These are phyloP conservation scores for Synergus japonicus DNA, from an alignment of 2,888 invertebrate genomes.

Conservation along the genomic window DNA sequence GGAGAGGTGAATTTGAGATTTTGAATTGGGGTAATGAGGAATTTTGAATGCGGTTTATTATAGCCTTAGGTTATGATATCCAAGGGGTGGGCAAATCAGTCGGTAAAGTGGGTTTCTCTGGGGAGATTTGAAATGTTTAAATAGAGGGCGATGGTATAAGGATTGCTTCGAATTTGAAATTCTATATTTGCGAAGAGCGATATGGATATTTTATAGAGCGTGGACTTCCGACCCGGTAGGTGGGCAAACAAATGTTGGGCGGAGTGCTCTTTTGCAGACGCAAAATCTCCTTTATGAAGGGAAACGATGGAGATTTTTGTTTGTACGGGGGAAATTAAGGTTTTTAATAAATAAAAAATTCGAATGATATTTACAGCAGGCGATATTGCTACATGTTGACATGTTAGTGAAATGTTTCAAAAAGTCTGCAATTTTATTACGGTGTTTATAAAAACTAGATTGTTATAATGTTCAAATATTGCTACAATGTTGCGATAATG, in stretches of 20 bases:
- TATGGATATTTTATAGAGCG: not conserved
- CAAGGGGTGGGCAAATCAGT: not conserved
- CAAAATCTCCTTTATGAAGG: too few relatives aligned
- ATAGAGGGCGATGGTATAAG: not conserved
- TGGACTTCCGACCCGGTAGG: not conserved
- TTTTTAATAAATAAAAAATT: too few relatives aligned
- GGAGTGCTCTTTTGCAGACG: not conserved
- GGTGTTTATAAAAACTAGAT: too few relatives aligned
- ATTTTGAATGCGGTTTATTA: not conserved
- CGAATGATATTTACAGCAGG: too few relatives aligned
- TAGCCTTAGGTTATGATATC: not conserved
- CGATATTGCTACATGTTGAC: too few relatives aligned
- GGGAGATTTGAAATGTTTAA: not conserved
- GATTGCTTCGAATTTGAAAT: not conserved
- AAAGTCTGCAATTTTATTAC: too few relatives aligned
- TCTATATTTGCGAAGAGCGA: not conserved
- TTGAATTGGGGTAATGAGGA: not conserved
- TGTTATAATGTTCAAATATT: too few relatives aligned
- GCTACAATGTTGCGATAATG: too few relatives aligned
- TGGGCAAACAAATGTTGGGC: not conserved
- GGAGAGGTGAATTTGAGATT: not conserved
- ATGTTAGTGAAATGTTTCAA: too few relatives aligned
- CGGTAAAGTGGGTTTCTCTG: not conserved
- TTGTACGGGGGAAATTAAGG: too few relatives aligned
- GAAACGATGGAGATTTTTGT: too few relatives aligned